phyloP scores from a whole-genome alignment of 2,113 vertebrate species.

The Emydocephalus ijimae region DNA sequence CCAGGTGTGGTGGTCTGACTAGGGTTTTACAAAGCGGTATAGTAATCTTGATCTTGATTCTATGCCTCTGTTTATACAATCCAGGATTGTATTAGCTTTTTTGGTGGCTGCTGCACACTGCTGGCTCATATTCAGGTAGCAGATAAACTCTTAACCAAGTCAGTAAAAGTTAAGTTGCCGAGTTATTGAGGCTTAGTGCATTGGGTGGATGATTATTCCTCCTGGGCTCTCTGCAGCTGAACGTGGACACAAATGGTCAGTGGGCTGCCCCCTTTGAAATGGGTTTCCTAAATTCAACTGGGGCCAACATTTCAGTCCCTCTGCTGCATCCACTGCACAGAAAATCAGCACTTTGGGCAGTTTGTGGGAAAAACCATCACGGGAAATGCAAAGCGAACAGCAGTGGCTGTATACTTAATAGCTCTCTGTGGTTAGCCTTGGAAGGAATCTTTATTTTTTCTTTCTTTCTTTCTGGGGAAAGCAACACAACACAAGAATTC shows the following conservation, averaged over 20 bases:
- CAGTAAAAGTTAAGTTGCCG: neutral
- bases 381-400: neutral
- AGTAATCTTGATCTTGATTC: no score
- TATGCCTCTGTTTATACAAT: no score
- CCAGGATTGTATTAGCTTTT: no score
- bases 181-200: neutral
- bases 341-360: neutral
- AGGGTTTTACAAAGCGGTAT: no score
- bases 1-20: no score
- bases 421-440: neutral
- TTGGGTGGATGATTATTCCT: neutral
- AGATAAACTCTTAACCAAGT: neutral
- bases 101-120: no score
- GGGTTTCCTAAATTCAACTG: slow-evolving; percentile 61
- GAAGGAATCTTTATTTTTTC: neutral
- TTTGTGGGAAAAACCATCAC: neutral
- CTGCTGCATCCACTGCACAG: neutral
- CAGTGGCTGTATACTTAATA: neutral
- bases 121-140: no score
- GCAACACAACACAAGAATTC: neutral
- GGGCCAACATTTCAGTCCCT: neutral
- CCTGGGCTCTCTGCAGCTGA: neutral
- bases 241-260: neutral
- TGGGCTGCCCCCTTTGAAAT: slow-evolving; percentile 51
- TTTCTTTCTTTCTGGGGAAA: neutral